phyloP scores from a whole-genome alignment of 1,140 invertebrate genomes.

The Aphis craccivora region DNA sequence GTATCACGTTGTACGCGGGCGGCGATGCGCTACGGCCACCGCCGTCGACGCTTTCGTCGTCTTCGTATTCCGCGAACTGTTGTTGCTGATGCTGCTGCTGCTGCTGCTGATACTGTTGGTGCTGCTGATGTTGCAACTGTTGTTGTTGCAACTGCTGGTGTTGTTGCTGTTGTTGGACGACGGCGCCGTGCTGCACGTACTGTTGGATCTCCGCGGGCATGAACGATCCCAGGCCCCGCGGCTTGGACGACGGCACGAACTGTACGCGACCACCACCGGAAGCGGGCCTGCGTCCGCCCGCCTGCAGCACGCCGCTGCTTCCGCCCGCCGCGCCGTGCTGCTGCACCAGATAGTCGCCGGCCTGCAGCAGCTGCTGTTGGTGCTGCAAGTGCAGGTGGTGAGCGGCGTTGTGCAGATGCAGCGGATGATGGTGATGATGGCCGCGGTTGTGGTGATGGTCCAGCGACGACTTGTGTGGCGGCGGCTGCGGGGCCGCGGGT shows the following conservation, averaged over 20 bases:
- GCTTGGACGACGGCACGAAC: slow-evolving; percentile 36
- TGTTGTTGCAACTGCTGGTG: neutral
- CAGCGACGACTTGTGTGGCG: neutral
- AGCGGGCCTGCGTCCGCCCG: neutral
- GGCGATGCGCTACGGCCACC: neutral
- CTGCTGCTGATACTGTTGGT: fast-evolving
- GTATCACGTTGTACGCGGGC: slow-evolving; percentile 28
- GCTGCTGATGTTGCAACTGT: neutral
- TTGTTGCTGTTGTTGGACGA: neutral
- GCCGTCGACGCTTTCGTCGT: neutral
- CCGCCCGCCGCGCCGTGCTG: neutral
- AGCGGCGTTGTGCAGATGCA: neutral
- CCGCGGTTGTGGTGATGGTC: slow-evolving; percentile 11
- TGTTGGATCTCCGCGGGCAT: slow-evolving; percentile 45
- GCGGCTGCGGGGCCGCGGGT: neutral
- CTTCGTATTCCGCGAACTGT: neutral
- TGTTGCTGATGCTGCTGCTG: neutral
- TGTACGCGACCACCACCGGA: neutral
- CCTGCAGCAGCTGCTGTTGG: neutral
- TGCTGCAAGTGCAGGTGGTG: neutral
- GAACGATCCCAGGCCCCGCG: slow-evolving; percentile 18
- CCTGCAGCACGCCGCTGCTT: neutral
- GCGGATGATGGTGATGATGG: neutral
- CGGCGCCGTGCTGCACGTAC: neutral
- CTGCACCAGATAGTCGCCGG: neutral